Percentiles rank a stretch among this genome's conserved stretches.
These are phyloP conservation scores for Fringilla coelebs DNA, from an alignment of 2,797 vertebrate genomes.

Conservation along the genomic window DNA sequence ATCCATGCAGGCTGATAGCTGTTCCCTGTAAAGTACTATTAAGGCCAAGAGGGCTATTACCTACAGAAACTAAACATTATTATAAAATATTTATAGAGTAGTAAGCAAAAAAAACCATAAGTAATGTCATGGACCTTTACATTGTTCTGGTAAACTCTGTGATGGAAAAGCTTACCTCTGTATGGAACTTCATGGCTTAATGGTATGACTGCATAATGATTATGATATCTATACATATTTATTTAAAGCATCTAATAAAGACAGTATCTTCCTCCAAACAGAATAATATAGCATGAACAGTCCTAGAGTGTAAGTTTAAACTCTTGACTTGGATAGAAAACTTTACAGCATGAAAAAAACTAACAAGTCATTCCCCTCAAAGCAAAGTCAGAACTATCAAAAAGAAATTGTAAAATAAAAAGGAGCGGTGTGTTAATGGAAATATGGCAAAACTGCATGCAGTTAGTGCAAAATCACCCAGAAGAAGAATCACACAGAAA, in stretches of 20 bases:
- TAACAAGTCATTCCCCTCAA: constrained; percentile 9
- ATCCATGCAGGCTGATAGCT: background rate
- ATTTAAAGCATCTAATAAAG: background rate
- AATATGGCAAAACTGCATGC: constrained; percentile 70
- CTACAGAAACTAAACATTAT: background rate
- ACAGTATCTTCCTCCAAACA: background rate
- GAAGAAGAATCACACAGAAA: constrained; percentile 61
- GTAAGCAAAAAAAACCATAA: constrained; percentile 23
- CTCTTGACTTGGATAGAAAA: background rate
- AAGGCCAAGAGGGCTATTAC: background rate
- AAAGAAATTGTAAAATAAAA: constrained; percentile 21
- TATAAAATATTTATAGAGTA: background rate
- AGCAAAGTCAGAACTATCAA: constrained; percentile 36
- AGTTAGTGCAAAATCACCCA: constrained; percentile 73
- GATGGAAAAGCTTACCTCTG: constrained; percentile 11
- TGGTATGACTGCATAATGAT: background rate
- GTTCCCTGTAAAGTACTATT: background rate
- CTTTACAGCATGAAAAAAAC: background rate
- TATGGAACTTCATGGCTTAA: background rate
- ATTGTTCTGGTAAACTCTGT: background rate
- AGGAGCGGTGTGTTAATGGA: constrained; percentile 52
- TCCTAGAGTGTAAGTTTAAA: background rate
- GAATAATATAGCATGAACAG: background rate
- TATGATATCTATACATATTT: background rate
- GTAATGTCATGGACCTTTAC: background rate